A percentile compares a stretch with the other conserved stretches of the same genome.
Conservation (phyloP, 1,140 invertebrate genomes). For the Brachionus asplanchnoidis region DNA sequence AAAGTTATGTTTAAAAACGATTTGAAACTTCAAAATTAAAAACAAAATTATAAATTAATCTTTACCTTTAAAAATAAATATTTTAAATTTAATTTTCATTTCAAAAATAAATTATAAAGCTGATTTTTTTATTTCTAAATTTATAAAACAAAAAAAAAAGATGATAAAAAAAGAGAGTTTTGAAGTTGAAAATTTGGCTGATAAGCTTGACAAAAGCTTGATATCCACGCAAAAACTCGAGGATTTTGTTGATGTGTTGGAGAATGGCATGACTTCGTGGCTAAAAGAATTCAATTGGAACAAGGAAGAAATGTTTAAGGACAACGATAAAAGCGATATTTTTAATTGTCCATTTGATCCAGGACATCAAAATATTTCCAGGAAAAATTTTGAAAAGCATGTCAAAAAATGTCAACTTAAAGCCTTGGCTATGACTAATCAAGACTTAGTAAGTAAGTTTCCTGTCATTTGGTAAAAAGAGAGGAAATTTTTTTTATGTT, state of each 20-base stretch:
- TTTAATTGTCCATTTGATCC: constrained; percentile 5
- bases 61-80: constrained; percentile 28
- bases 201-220: background rate
- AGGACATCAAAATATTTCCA: background rate
- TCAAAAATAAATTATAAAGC: background rate
- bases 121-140: background rate
- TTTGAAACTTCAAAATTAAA: constrained; percentile 18
- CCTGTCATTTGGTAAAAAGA: background rate
- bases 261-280: constrained; percentile 21
- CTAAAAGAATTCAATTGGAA: background rate
- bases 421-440: background rate
- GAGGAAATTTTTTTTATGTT: background rate
- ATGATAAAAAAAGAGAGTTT: constrained; percentile 13
- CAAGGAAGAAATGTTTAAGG: background rate
- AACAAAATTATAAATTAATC: background rate
- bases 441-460: constrained; percentile 17
- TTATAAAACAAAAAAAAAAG: background rate
- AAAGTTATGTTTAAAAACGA: background rate
- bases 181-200: background rate
- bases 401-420: constrained; percentile 4
- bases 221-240: constrained; percentile 9
- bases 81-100: background rate
- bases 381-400: constrained; percentile 22
- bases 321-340: background rate
- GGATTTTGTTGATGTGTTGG: background rate